Base-by-base conservation (phyloP, 2,797 vertebrate genomes). In the Phrynocephalus forsythii region DNA sequence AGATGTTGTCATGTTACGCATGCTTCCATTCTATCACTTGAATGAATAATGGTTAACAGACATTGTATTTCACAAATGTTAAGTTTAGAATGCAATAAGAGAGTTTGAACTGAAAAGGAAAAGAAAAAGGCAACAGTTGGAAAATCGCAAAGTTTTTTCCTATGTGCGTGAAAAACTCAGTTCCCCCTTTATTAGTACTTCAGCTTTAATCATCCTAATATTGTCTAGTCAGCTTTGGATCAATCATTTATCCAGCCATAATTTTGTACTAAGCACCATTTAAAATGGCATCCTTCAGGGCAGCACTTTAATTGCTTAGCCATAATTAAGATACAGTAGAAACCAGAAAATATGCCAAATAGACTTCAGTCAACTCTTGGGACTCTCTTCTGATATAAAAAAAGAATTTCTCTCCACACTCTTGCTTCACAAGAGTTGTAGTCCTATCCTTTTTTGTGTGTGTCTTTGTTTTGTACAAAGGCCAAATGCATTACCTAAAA, bases 21-120 rank as follows among this genome's bases (percentile, higher is more conserved):
- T 75, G 79, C 77, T 88, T 85, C 77, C 52, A 60, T n/a, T 67
- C 72, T 87, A 48, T 83, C 82, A 83, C 87, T 67, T 79, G 79
- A 85, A 85, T 77, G 83, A 85, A 76, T 89, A 82, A 76, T 68
- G 71, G 76, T 82, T n/a, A 72, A 72, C 52, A 78, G 48, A 44
- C 30, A 82, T 82, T 86, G 20, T 38, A 48, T 82, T 82, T 48
- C 28, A 69, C 18, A 26, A 69, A 71, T 44, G 33, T 38, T 56
- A 68, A 77, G 50, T 78, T 83, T 38, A 22, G 50, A 71, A 87
- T 78, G 60, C 69, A 78, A 83, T 28, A 10, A 69, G 26, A 68
- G 50, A 48, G 28, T 44, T 44, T 48, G 71, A 81, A 63, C 63
- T 24, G n/a, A 81, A 56, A 24, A 68, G 68, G 68, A 8, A 66